Percentiles rank a stretch among this genome's conserved stretches.
phyloP scores from a whole-genome alignment of 2,797 vertebrate genomes.

The Luscinia megarhynchos region DNA sequence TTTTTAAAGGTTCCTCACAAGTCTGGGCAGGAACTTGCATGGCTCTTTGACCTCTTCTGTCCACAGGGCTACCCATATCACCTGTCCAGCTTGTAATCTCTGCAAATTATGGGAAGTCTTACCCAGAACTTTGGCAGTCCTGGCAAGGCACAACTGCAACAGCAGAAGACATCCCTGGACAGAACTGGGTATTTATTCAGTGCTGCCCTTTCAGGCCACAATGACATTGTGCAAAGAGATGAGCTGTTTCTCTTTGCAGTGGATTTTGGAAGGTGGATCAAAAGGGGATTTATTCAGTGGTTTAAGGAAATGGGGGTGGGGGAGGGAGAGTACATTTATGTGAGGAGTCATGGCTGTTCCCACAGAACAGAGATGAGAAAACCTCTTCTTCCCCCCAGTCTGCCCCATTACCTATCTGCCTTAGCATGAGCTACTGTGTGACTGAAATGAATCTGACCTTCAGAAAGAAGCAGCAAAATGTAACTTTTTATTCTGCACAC shows the following conservation, averaged over 20 bases:
- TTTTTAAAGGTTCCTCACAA: not conserved
- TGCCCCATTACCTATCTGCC: not conserved
- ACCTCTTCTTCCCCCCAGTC: not conserved
- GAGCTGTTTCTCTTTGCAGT: not conserved
- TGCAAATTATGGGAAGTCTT: not conserved
- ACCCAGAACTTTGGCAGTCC: not conserved
- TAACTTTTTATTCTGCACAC: slow-evolving; percentile 26
- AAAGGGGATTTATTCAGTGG: not conserved
- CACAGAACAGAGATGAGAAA: slow-evolving; percentile 11
- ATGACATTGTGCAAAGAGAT: not conserved
- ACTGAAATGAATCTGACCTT: slow-evolving; percentile 26
- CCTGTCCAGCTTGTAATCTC: not conserved
- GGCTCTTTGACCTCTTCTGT: not conserved
- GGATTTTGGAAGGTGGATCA: slow-evolving; percentile 10
- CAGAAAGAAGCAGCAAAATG: not conserved
- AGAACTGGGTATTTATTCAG: not conserved
- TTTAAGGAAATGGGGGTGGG: not conserved
- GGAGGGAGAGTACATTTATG: not conserved
- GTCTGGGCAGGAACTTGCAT: not conserved
- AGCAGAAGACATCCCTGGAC: not conserved
- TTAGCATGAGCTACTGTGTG: not conserved
- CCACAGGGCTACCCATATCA: not conserved
- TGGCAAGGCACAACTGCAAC: not conserved
- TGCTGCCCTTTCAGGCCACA: not conserved
- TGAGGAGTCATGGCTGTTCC: not conserved